Percentiles rank a stretch among this genome's conserved stretches.
Conservation (phyloP, 1,140 invertebrate species). For the Plectrocnemia conspersa region DNA sequence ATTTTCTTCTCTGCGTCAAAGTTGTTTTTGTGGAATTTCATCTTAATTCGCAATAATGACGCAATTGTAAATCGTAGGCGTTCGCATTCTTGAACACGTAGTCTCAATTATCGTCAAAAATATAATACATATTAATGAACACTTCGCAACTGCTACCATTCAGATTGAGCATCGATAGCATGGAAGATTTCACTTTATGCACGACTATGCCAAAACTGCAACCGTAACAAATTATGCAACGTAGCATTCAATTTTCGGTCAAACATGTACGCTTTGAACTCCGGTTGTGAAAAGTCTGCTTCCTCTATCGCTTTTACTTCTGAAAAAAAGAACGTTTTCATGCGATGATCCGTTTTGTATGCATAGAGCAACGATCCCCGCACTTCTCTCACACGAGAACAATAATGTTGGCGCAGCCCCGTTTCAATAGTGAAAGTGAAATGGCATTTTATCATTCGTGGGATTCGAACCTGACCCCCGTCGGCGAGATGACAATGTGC, state of each 20-base stretch:
- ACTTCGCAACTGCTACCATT: background rate
- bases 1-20: too few species aligned
- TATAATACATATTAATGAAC: background rate
- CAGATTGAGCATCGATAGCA: background rate
- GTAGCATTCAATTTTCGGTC: too few species aligned
- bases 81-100: too few species aligned
- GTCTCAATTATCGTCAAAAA: too few species aligned
- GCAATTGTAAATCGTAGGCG: too few species aligned
- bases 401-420: conserved; percentile 10
- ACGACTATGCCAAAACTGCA: background rate
- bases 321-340: conserved; percentile 10
- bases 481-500: background rate
- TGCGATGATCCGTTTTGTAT: background rate
- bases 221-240: background rate
- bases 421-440: conserved; percentile 20
- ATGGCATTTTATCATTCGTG: conserved; percentile 16
- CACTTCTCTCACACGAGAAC: conserved; percentile 19
- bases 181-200: background rate
- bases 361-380: conserved; percentile 11
- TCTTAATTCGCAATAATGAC: too few species aligned
- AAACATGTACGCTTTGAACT: background rate
- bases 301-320: background rate
- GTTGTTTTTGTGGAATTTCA: too few species aligned
- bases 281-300: background rate
- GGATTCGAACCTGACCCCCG: conserved; percentile 19